Evolutionary conservation across 2,888 invertebrate genomes (phyloP).

Genomic region (Catotricha subobsoleta): DNA sequence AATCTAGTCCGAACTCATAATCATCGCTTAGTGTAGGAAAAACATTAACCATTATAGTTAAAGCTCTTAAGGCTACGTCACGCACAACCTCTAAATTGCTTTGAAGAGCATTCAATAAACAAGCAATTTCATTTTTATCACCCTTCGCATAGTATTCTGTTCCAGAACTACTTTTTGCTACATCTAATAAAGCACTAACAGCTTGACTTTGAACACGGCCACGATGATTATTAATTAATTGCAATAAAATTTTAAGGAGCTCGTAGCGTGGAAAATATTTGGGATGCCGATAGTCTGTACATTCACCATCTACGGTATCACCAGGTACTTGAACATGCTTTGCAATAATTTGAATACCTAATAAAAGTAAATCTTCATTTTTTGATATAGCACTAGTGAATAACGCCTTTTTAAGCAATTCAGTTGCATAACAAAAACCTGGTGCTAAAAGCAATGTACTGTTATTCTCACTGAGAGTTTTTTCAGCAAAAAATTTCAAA

Average conservation of each 20-base stretch:
- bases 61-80: constrained; percentile 60
- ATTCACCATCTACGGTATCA: constrained; percentile 22
- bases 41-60: constrained; percentile 42
- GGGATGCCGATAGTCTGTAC: constrained; percentile 46
- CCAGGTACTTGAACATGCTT: constrained; percentile 52
- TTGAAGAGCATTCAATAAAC: constrained; percentile 60
- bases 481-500: constrained; percentile 36
- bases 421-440: constrained; percentile 68
- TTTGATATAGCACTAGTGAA: constrained; percentile 30
- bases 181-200: constrained; percentile 60
- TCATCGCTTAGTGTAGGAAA: constrained; percentile 43
- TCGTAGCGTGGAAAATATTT: constrained; percentile 61
- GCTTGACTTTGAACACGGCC: constrained; percentile 63
- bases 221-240: constrained; percentile 49
- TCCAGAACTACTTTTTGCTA: constrained; percentile 57
- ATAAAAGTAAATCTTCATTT: constrained; percentile 38
- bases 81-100: constrained; percentile 50
- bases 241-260: constrained; percentile 62
- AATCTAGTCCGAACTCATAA: constrained; percentile 36
- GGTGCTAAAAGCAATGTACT: constrained; percentile 34
- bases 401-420: constrained; percentile 48
- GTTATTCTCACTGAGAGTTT: constrained; percentile 25
- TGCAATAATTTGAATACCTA: constrained; percentile 45
- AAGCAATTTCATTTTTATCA: constrained; percentile 50
- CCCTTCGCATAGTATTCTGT: constrained; percentile 42